phyloP scores from a whole-genome alignment of 2,888 invertebrate species.

The Xestia ashworthii region DNA sequence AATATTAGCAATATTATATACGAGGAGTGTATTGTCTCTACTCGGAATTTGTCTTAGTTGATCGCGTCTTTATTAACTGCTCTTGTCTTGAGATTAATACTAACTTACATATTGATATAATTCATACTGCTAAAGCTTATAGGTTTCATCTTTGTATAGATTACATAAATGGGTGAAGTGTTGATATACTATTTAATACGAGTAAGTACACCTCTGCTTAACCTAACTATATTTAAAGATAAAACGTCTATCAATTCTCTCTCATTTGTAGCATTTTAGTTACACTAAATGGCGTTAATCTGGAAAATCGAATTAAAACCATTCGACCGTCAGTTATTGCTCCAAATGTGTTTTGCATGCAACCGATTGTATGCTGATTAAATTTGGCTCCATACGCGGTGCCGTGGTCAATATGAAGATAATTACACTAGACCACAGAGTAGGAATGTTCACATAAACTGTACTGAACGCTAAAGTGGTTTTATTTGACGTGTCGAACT shows the following conservation, averaged over 20 bases:
- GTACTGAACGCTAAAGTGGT: conserved; percentile 48
- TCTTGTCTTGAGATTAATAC: conserved; percentile 17
- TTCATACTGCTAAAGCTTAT: neutral
- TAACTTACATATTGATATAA: conserved; percentile 9
- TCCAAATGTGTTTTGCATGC: conserved; percentile 58
- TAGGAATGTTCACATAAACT: conserved; percentile 56
- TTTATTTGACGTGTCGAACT: conserved; percentile 71
- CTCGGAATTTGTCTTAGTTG: conserved; percentile 25
- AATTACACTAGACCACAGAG: conserved; percentile 69
- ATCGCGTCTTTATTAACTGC: conserved; percentile 32
- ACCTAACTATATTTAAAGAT: neutral
- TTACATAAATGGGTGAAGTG: neutral
- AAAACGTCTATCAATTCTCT: neutral
- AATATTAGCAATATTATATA: conserved; percentile 24
- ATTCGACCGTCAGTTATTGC: conserved; percentile 52
- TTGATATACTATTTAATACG: neutral
- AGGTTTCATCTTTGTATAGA: neutral
- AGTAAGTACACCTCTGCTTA: neutral
- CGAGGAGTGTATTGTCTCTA: conserved; percentile 19
- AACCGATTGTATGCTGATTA: conserved; percentile 69
- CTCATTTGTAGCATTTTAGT: conserved; percentile 29
- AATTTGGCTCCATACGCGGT: conserved; percentile 66
- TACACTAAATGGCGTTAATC: conserved; percentile 39
- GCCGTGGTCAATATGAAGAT: conserved; percentile 70
- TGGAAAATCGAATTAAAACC: conserved; percentile 57